Base-by-base conservation (phyloP, 2,888 invertebrate species). In the Drosophila heteroneura region DNA sequence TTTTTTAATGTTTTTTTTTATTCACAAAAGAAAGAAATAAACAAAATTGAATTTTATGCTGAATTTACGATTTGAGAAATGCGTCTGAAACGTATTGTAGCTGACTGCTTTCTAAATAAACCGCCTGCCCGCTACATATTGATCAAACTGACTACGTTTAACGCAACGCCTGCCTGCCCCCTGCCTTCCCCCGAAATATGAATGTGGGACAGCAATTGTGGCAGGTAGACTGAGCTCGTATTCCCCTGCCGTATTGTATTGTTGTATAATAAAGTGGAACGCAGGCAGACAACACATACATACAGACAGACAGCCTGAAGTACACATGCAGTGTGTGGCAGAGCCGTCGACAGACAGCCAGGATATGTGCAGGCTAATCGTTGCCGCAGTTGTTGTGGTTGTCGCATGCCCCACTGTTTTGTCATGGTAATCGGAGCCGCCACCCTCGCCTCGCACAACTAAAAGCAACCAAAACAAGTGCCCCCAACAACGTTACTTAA, bases 361-460 rank as follows among this genome's bases (percentile, higher is more conserved):
- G 81, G 75, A 82, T 73, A 68, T 74, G 77, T 72, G 75, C 54
- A 47, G 63, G 67, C 79, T 89, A 86, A 86, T 80, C 77, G 89
- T 63, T 83, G 74, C 77, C 79, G 58, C 86, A 70, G 84, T 80
- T 87, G 87, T 89, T 89, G 87, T 89, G 88, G 85, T 71, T 79
- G 61, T 64, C 59, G 53, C 63, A 19, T 64, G 78, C 58, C 70
- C 73, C 56, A 53, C 60, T 33, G 51, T 26, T 87, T 87, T 63
- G 88, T 82, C 88, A 87, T 87, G 83, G 88, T 73, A 87, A 90
- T 87, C 61, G 33, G 59, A 52, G 47, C 52, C 75, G 56, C 75
- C 26, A 47, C 47, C 26, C 47, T 47, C 47, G 16, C 60, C 67
- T 14, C 51, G 10, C 53, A 59, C 7, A 51, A 9, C 33, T 4